phyloP scores from a whole-genome alignment of 2,888 invertebrate genomes.

The Ophion costatus region DNA sequence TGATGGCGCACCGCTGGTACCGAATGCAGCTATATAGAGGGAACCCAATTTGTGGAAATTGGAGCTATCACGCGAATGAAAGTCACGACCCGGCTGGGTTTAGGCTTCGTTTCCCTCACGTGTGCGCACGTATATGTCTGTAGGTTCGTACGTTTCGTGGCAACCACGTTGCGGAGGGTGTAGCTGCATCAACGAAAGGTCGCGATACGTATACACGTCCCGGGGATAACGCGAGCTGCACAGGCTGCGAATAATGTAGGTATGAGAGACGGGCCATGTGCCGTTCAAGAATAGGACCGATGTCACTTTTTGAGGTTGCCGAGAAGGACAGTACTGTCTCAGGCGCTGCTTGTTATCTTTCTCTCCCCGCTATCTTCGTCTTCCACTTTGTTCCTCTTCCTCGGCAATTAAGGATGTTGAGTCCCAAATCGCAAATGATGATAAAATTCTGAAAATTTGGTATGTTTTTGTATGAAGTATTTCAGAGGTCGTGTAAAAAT shows the following conservation, averaged over 20 bases:
- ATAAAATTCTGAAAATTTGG: no score
- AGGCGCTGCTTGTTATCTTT: not conserved
- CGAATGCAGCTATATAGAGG: not conserved
- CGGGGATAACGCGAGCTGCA: not conserved
- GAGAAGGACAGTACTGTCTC: not conserved
- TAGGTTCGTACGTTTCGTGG: not conserved
- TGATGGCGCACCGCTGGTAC: constrained; percentile 1
- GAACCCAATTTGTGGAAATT: constrained; percentile 27
- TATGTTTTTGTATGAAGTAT: no score
- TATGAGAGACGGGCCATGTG: not conserved
- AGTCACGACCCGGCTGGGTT: constrained; percentile 3
- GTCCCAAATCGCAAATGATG: no score
- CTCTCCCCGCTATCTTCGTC: not conserved
- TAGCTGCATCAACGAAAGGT: not conserved
- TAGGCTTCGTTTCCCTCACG: not conserved
- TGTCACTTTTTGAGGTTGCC: constrained; percentile 17
- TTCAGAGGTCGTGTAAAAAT: no score
- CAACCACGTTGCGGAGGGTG: not conserved
- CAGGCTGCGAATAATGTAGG: constrained; percentile 17
- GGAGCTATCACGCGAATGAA: constrained; percentile 25
- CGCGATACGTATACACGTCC: not conserved
- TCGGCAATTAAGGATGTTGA: no score
- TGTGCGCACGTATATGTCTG: not conserved
- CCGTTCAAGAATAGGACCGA: not conserved
- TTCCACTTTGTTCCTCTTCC: not conserved